Conservation (phyloP, 2,888 invertebrate species). For the Drosophila rellima region DNA sequence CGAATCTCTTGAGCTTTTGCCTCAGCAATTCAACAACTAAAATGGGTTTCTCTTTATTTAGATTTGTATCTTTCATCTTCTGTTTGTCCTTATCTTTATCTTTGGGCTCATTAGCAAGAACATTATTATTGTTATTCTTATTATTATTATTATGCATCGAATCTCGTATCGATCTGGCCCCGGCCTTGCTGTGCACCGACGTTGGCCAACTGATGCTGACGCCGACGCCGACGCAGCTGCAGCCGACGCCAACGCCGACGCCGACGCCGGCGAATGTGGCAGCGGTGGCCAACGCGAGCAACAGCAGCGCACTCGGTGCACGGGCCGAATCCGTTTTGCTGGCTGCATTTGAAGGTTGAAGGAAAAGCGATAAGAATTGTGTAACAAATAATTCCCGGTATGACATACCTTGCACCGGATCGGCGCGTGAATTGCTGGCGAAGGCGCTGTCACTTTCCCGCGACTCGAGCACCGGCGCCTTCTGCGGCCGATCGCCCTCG, state of each 20-base stretch:
- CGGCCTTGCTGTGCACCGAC: constrained; percentile 44
- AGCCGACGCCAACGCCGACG: not conserved
- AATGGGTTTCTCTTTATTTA: constrained; percentile 12
- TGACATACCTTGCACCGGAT: constrained; percentile 90
- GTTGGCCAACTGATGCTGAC: constrained; percentile 24
- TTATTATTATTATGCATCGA: constrained; percentile 13
- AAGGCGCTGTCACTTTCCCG: constrained; percentile 89
- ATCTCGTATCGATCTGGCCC: constrained; percentile 36
- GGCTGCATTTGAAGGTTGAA: constrained; percentile 85
- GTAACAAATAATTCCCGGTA: constrained; percentile 86
- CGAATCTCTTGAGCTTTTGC: constrained; percentile 32
- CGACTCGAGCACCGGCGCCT: constrained; percentile 90
- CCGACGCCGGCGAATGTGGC: constrained; percentile 66
- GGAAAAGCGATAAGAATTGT: constrained; percentile 86
- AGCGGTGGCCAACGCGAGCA: constrained; percentile 71
- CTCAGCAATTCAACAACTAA: constrained; percentile 26
- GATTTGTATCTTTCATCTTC: not conserved
- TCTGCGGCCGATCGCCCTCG: constrained; percentile 89
- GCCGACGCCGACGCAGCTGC: constrained; percentile 14
- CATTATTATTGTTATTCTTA: not conserved
- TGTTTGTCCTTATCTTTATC: constrained; percentile 22
- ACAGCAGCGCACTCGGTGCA: constrained; percentile 74
- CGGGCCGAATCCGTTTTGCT: constrained; percentile 82
- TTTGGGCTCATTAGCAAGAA: constrained; percentile 25
- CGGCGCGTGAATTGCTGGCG: constrained; percentile 88